These are phyloP conservation scores for Magallana gigas DNA, from an alignment of 1,140 invertebrate genomes.

Conservation along the genomic window DNA sequence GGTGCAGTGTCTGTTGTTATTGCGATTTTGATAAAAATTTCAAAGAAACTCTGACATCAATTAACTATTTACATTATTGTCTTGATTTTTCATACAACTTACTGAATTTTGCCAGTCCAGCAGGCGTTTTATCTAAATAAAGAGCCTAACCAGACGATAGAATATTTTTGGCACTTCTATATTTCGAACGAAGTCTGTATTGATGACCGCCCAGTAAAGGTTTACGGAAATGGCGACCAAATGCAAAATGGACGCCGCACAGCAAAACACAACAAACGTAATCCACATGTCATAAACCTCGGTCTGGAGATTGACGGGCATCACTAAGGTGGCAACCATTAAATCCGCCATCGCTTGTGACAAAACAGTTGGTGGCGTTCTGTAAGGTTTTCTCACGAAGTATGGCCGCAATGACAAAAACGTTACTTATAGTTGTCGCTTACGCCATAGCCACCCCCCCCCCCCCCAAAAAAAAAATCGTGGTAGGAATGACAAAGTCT, in stretches of 20 bases:
- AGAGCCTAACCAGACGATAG: slow-evolving; percentile 91
- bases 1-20: no score
- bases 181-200: slow-evolving; percentile 95
- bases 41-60: no score
- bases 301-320: slow-evolving; percentile 84
- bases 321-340: slow-evolving; percentile 90
- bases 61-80: slow-evolving; percentile 44
- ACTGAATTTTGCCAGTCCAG: slow-evolving; percentile 81
- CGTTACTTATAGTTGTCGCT: slow-evolving; percentile 86
- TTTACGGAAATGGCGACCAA: slow-evolving; percentile 96
- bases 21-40: no score
- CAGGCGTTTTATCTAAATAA: slow-evolving; percentile 92
- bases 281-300: slow-evolving; percentile 95
- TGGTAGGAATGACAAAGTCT: slow-evolving; percentile 47
- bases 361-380: slow-evolving; percentile 95
- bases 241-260: slow-evolving; percentile 95
- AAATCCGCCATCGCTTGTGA: slow-evolving; percentile 97
- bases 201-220: slow-evolving; percentile 97
- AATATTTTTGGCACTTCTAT: slow-evolving; percentile 88
- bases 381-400: slow-evolving; percentile 91
- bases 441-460: slow-evolving; percentile 77
- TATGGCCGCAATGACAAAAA: slow-evolving; percentile 96
- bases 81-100: slow-evolving; percentile 77
- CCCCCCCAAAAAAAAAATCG: slow-evolving; percentile 59
- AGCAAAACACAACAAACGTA: slow-evolving; percentile 93